These are phyloP conservation scores for Brachyhypopomus gauderio DNA, from an alignment of 2,113 vertebrate genomes.

Conservation along the genomic window DNA sequence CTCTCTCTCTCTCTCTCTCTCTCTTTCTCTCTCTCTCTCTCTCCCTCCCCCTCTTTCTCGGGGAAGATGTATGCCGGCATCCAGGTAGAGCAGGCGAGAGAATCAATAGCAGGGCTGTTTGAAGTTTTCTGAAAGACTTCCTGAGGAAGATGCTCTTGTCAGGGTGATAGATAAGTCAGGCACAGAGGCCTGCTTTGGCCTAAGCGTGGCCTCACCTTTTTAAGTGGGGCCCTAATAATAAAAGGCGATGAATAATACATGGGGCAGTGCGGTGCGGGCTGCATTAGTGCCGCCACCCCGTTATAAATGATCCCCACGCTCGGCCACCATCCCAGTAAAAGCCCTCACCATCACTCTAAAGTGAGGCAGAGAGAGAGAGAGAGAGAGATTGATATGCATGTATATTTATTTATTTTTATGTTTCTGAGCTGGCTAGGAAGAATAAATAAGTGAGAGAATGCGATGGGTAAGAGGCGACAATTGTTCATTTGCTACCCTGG, in stretches of 20 bases:
- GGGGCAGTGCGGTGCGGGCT: conserved; percentile 69
- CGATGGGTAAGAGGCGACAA: conserved; percentile 40
- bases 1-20: conserved; percentile 59
- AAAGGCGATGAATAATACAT: conserved; percentile 86
- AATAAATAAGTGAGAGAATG: conserved; percentile 60
- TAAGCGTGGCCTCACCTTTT: conserved; percentile 79
- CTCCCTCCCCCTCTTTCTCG: conserved; percentile 59
- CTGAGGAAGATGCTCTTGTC: conserved; percentile 81
- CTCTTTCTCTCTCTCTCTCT: conserved; percentile 55
- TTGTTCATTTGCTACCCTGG: conserved; percentile 52
- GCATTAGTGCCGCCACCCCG: conserved; percentile 77
- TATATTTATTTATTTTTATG: conserved; percentile 76
- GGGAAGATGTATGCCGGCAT: conserved; percentile 74
- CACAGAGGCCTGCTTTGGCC: conserved; percentile 52
- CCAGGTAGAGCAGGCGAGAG: conserved; percentile 73
- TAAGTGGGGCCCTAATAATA: conserved; percentile 84
- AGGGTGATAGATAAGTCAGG: conserved; percentile 81
- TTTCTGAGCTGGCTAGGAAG: conserved; percentile 60
- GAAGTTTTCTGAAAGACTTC: conserved; percentile 86
- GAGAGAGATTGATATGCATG: conserved; percentile 79
- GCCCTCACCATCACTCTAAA: conserved; percentile 80
- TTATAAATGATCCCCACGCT: conserved; percentile 83
- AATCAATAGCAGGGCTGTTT: conserved; percentile 82
- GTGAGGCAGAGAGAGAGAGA: conserved; percentile 66
- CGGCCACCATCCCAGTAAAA: conserved; percentile 79